These are phyloP conservation scores for Tenthredo distinguenda DNA, from an alignment of 2,888 invertebrate genomes.

Conservation along the genomic window DNA sequence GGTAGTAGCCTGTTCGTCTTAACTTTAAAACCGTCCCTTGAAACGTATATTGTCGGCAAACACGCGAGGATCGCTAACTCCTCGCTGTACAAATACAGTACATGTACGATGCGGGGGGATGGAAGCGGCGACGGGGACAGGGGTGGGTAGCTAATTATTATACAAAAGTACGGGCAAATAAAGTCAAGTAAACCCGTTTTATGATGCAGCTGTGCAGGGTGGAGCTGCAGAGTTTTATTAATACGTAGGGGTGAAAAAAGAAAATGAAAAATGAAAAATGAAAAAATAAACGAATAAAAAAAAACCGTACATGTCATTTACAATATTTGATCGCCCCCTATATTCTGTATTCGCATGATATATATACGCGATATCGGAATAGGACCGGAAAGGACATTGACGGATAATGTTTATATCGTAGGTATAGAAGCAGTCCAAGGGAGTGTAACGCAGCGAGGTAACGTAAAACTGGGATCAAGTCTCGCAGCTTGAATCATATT, in stretches of 20 bases:
- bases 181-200: constrained; percentile 8
- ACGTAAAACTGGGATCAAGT: not conserved
- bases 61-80: constrained; percentile 40
- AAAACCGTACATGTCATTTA: not conserved
- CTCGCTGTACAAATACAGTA: constrained; percentile 35
- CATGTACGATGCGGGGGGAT: not conserved
- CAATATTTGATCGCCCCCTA: constrained; percentile 30
- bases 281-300: too few species aligned
- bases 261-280: not conserved
- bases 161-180: constrained; percentile 32
- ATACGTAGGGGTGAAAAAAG: not conserved
- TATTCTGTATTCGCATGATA: not conserved
- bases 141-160: constrained; percentile 25
- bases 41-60: constrained; percentile 28
- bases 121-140: not conserved
- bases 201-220: constrained; percentile 3
- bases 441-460: not conserved
- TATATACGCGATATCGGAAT: not conserved
- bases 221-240: constrained; percentile 32
- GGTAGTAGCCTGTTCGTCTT: constrained; percentile 33
- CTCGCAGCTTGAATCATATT: not conserved
- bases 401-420: not conserved
- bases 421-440: constrained; percentile 2
- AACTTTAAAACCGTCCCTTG: constrained; percentile 44
- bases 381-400: constrained; percentile 8